Conservation (phyloP, 2,797 vertebrate species). For the Lateolabrax maculatus region DNA sequence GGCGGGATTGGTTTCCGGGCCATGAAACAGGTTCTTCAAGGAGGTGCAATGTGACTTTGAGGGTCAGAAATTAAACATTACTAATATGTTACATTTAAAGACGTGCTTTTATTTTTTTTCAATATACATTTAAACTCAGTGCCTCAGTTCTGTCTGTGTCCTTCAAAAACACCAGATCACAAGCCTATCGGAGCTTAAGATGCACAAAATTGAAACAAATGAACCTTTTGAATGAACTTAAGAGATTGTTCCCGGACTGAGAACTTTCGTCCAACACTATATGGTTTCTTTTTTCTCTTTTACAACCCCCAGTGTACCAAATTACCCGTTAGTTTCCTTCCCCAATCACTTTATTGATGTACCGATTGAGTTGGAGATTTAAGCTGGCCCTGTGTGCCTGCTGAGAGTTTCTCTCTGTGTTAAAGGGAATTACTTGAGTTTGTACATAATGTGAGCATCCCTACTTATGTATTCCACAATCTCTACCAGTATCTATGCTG, state of each 20-base stretch:
- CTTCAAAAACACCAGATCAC: slow-evolving; percentile 44
- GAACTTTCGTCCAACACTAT: slow-evolving; percentile 50
- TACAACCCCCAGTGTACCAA: slow-evolving; percentile 58
- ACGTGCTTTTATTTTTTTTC: background rate
- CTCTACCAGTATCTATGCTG: slow-evolving; percentile 56
- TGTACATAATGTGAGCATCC: slow-evolving; percentile 39
- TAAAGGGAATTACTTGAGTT: slow-evolving; percentile 62
- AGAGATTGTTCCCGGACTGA: slow-evolving; percentile 30
- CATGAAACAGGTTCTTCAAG: slow-evolving; percentile 50
- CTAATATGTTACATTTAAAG: slow-evolving; percentile 9
- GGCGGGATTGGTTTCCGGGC: slow-evolving; percentile 57
- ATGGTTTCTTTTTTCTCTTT: slow-evolving; percentile 41
- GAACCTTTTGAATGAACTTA: slow-evolving; percentile 43
- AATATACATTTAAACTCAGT: background rate
- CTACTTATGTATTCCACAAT: slow-evolving; percentile 46
- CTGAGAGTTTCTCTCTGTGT: slow-evolving; percentile 49
- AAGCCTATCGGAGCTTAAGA: slow-evolving; percentile 26
- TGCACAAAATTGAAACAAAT: slow-evolving; percentile 59
- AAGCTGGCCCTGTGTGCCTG: slow-evolving; percentile 35
- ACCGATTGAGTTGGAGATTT: slow-evolving; percentile 58
- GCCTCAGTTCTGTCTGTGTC: slow-evolving; percentile 12
- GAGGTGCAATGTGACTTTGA: slow-evolving; percentile 49
- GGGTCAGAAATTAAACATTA: slow-evolving; percentile 28
- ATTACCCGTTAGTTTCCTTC: slow-evolving; percentile 69
- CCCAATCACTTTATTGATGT: slow-evolving; percentile 68